Evolutionary conservation across 2,888 invertebrate species (phyloP).

Genomic region (Resseliella maxima): DNA sequence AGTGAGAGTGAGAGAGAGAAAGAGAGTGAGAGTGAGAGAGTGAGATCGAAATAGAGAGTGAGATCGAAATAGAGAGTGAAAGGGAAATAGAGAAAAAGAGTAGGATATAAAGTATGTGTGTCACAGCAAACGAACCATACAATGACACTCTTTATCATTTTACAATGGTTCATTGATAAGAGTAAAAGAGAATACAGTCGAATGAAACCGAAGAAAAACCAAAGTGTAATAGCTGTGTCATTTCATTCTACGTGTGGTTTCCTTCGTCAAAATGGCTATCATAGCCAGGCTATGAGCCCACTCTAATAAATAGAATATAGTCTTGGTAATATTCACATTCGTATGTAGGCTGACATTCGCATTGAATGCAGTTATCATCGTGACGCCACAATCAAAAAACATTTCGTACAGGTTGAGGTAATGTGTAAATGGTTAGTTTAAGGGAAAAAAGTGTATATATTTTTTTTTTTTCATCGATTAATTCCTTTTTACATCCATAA

Average conservation of each 20-base stretch:
- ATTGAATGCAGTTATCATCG: not conserved
- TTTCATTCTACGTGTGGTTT: not conserved
- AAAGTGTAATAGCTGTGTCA: not conserved
- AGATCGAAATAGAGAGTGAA: no score
- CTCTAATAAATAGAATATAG: no score
- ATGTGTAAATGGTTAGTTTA: not conserved
- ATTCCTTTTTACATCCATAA: not conserved
- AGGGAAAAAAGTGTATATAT: no score
- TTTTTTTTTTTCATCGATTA: not conserved
- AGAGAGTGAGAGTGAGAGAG: no score
- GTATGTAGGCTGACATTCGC: not conserved
- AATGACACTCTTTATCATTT: not conserved
- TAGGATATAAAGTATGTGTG: no score
- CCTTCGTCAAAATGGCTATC: no score
- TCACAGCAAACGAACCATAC: not conserved
- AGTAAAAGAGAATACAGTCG: not conserved
- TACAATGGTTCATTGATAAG: constrained; percentile 1
- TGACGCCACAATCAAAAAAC: not conserved
- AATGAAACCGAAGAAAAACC: not conserved
- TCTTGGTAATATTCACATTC: no score
- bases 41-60: no score
- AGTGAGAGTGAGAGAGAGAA: no score
- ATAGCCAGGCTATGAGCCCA: no score
- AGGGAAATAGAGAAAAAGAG: no score
- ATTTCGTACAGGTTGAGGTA: not conserved